Percentiles rank a stretch among this genome's conserved stretches.
phyloP scores from a whole-genome alignment of 2,113 vertebrate genomes.

The Anolis sagrei region DNA sequence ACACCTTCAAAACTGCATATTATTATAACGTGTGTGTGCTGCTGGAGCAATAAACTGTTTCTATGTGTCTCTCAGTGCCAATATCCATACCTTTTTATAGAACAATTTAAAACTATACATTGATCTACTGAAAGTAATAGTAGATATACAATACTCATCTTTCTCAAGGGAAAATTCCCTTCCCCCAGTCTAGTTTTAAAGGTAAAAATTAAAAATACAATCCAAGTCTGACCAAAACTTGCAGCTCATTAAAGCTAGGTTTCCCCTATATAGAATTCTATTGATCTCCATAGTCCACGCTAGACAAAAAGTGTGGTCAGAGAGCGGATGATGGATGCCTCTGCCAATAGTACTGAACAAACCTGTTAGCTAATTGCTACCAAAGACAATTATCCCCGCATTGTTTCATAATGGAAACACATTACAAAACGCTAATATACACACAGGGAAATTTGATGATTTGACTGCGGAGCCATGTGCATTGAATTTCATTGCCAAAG shows the following conservation, averaged over 20 bases:
- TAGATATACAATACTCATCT: slow-evolving; percentile 78
- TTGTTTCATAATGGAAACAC: slow-evolving; percentile 97
- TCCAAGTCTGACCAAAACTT: slow-evolving; percentile 83
- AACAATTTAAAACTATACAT: slow-evolving; percentile 82
- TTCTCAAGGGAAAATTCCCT: slow-evolving; percentile 79
- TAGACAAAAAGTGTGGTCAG: slow-evolving; percentile 84
- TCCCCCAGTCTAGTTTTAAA: slow-evolving; percentile 84
- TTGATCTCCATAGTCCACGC: slow-evolving; percentile 89
- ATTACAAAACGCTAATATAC: slow-evolving; percentile 96
- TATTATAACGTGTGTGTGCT: slow-evolving; percentile 21
- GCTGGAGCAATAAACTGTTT: slow-evolving; percentile 36
- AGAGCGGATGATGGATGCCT: slow-evolving; percentile 91
- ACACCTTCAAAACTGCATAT: slow-evolving; percentile 17
- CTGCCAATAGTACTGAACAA: slow-evolving; percentile 96
- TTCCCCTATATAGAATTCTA: slow-evolving; percentile 96
- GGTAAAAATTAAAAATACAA: slow-evolving; percentile 88
- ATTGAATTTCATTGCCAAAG: slow-evolving; percentile 90
- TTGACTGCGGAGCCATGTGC: slow-evolving; percentile 87
- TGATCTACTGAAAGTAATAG: slow-evolving; percentile 87
- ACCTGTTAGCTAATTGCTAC: slow-evolving; percentile 98
- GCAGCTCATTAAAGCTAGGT: slow-evolving; percentile 89
- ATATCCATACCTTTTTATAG: slow-evolving; percentile 58
- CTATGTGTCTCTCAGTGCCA: slow-evolving; percentile 38
- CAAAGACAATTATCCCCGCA: slow-evolving; percentile 97
- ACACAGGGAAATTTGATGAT: slow-evolving; percentile 93